Percentiles rank a stretch among this genome's conserved stretches.
These are phyloP conservation scores for Sylvia borin DNA, from an alignment of 2,797 vertebrate species.

Conservation along the genomic window DNA sequence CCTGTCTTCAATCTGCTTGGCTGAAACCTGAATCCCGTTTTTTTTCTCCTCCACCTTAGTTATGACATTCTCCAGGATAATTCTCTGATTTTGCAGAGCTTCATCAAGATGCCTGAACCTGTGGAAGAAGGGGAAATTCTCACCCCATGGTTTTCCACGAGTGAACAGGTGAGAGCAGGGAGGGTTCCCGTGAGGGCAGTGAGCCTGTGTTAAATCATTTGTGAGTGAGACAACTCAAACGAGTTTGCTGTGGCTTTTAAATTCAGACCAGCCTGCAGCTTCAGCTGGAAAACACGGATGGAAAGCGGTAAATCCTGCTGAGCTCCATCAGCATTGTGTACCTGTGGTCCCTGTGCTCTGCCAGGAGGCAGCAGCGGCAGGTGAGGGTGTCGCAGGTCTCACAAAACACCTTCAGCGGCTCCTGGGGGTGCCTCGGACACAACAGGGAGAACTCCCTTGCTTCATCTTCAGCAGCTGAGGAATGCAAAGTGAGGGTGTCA, in stretches of 20 bases:
- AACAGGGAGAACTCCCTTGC: constrained; percentile 38
- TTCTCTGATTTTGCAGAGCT: constrained; percentile 79
- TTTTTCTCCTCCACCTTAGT: constrained; percentile 82
- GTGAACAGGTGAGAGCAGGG: background rate
- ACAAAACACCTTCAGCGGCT: constrained; percentile 78
- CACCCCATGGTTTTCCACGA: accelerated
- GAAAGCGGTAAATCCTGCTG: too few species aligned
- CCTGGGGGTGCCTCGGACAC: constrained; percentile 76
- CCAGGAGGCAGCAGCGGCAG: constrained; percentile 76
- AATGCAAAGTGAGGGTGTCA: background rate
- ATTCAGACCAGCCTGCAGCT: background rate
- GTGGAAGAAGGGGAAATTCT: background rate
- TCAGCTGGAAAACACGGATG: background rate
- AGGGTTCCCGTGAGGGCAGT: background rate
- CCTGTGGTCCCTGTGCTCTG: constrained; percentile 83
- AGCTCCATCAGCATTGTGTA: background rate
- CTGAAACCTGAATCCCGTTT: constrained; percentile 74
- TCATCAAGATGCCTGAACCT: constrained; percentile 81
- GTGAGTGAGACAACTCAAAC: background rate
- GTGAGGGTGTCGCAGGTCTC: constrained; percentile 79
- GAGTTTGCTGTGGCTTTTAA: background rate
- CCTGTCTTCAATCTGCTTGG: constrained; percentile 83
- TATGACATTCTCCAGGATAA: constrained; percentile 79
- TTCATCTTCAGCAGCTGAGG: constrained; percentile 63
- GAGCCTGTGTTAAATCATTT: accelerated